A percentile compares a stretch with the other conserved stretches of the same genome.
Evolutionary conservation across 2,113 vertebrate genomes (phyloP).

Genomic region (Elephantulus edwardii): DNA sequence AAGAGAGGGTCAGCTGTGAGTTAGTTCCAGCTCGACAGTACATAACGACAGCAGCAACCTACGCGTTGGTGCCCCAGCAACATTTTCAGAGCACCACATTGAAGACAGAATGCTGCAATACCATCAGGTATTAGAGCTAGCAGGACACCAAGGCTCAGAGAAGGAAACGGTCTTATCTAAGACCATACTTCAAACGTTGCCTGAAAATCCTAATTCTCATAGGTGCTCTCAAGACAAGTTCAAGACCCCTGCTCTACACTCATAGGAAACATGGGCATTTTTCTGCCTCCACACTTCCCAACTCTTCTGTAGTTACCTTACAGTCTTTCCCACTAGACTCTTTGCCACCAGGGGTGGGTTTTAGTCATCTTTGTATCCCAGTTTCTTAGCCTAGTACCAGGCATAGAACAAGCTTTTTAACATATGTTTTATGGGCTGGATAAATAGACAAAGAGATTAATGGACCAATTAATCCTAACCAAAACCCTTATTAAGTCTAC

Average conservation of each 20-base stretch:
- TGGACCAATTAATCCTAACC: neutral
- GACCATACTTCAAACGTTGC: neutral
- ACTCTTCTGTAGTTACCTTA: no score
- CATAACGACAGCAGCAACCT: no score
- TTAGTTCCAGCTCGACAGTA: no score
- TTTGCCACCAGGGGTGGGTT: neutral
- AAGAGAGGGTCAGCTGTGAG: no score
- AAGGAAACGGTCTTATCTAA: neutral
- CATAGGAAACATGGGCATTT: neutral
- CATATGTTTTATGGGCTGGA: neutral
- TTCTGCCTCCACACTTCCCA: neutral
- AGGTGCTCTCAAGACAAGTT: neutral
- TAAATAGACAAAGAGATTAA: neutral
- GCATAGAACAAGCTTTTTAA: neutral
- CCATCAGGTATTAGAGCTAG: no score
- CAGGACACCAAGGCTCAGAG: neutral
- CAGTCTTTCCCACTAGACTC: neutral
- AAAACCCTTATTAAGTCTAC: neutral
- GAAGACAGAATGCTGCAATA: neutral
- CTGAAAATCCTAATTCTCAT: neutral
- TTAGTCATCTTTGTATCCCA: neutral
- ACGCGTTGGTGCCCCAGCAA: no score
- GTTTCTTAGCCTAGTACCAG: neutral
- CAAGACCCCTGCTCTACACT: neutral
- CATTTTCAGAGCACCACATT: neutral